phyloP scores from a whole-genome alignment of 2,797 vertebrate genomes.

The Otolemur crassicaudatus region DNA sequence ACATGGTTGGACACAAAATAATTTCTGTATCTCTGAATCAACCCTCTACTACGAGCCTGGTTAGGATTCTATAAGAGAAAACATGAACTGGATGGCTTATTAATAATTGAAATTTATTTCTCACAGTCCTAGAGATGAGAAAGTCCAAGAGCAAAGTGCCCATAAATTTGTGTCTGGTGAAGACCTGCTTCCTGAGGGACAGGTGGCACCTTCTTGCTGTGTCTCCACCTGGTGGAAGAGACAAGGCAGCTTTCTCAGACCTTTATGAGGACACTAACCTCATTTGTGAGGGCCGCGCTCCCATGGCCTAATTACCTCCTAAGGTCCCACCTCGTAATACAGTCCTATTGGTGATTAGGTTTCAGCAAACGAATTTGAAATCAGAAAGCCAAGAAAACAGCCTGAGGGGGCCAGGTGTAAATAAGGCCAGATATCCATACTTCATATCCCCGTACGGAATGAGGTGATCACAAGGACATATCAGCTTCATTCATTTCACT shows the following conservation, averaged over 20 bases:
- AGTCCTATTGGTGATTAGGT: neutral
- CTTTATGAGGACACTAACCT: neutral
- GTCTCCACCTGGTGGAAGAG: neutral
- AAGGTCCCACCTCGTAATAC: neutral
- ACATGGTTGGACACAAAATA: neutral
- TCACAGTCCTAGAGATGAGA: neutral
- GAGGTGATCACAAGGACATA: fast-evolving
- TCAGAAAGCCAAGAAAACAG: neutral
- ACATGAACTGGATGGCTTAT: neutral
- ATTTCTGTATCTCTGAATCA: neutral
- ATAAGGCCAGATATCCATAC: neutral
- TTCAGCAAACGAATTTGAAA: neutral
- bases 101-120: neutral
- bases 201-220: neutral
- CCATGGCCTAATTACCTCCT: neutral
- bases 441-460: neutral
- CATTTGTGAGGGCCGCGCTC: neutral
- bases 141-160: neutral
- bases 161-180: neutral
- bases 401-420: neutral
- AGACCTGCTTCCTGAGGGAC: neutral
- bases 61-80: neutral
- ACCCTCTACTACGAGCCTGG: neutral
- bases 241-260: neutral
- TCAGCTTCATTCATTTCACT: neutral